phyloP scores from a whole-genome alignment of 2,113 vertebrate genomes.

The Blennius ocellaris region DNA sequence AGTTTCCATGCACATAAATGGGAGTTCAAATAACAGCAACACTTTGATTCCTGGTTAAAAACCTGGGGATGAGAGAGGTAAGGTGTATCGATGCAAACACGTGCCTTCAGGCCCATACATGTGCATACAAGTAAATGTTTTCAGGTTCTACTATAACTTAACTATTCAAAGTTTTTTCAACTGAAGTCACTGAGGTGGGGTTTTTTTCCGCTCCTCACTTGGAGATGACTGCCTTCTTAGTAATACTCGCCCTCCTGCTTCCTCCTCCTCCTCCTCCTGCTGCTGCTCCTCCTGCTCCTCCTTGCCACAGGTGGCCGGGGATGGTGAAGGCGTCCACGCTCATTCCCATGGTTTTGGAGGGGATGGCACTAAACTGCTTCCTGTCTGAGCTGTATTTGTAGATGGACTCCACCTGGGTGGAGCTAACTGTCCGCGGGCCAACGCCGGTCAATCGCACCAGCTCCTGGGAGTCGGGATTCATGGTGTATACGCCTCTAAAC shows the following conservation, averaged over 20 bases:
- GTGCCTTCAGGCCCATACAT: constrained; percentile 2
- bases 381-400: constrained; percentile 95
- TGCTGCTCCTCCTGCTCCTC: constrained; percentile 77
- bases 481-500: constrained; percentile 90
- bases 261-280: constrained; percentile 78
- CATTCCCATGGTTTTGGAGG: constrained; percentile 92
- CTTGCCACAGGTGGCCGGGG: constrained; percentile 89
- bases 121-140: constrained; percentile 6
- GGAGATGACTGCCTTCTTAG: constrained; percentile 73
- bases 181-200: background rate
- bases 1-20: constrained; percentile 25
- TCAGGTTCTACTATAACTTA: constrained; percentile 25
- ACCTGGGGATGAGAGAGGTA: constrained; percentile 14
- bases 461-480: constrained; percentile 85
- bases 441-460: constrained; percentile 86
- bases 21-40: constrained; percentile 6
- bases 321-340: constrained; percentile 93
- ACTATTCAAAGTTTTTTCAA: constrained; percentile 25
- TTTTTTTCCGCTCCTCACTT: constrained; percentile 64
- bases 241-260: constrained; percentile 85
- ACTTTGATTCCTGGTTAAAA: constrained; percentile 31
- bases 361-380: constrained; percentile 92
- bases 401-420: constrained; percentile 88
- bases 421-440: constrained; percentile 84
- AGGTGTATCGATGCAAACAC: constrained; percentile 23